Evolutionary conservation across 2,113 vertebrate species (phyloP).

Genomic region (Dasyornis broadbenti): DNA sequence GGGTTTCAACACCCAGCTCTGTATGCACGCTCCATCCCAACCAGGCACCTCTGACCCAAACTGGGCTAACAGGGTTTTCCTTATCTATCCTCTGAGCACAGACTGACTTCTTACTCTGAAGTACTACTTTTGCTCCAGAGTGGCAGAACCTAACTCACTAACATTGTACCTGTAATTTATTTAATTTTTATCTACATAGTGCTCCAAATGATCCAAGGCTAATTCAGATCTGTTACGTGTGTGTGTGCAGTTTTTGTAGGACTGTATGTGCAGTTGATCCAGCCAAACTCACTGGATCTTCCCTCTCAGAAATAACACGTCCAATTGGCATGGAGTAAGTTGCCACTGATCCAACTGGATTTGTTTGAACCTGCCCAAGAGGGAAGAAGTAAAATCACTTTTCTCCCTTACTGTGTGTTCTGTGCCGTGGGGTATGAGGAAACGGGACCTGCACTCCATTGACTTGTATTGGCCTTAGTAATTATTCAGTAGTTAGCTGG

Average conservation of each 20-base stretch:
- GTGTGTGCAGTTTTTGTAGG: too few relatives aligned
- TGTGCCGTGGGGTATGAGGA: background rate
- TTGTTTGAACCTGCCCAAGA: background rate
- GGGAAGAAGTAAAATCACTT: background rate
- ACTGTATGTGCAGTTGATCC: background rate
- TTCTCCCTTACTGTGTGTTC: background rate
- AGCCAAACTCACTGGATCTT: background rate
- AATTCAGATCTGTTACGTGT: background rate
- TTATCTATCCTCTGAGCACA: background rate
- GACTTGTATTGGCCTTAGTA: background rate
- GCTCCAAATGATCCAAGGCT: background rate
- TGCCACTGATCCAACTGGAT: background rate
- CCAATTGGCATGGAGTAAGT: accelerated
- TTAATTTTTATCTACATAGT: background rate
- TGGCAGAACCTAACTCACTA: background rate
- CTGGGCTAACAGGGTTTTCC: background rate
- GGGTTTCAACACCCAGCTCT: background rate
- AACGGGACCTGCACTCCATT: background rate
- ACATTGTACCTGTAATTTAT: background rate
- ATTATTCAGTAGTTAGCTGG: background rate
- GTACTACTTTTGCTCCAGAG: background rate
- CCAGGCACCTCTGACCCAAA: background rate
- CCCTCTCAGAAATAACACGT: background rate
- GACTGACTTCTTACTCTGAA: background rate
- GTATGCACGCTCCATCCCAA: accelerated